Evolutionary conservation across 1,140 invertebrate genomes (phyloP), one percentile per base, ranked within the genome.

Genomic region (Drosophila sechellia): DNA sequence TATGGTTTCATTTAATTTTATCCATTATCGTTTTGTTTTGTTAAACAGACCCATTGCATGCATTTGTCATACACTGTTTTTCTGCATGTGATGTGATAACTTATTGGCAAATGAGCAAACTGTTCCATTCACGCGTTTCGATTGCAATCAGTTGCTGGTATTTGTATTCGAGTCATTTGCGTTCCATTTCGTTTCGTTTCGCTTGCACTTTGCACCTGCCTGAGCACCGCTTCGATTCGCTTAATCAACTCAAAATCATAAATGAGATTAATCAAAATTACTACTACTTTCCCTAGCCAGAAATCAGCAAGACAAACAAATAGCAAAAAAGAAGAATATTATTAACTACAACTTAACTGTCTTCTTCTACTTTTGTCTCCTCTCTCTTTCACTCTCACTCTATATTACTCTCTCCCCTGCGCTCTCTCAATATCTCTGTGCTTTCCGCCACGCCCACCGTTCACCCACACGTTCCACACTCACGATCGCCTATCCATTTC

Each of bases 281-380:
- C 37, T 71, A 37, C 37, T 46, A 70, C 27, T 71, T 56, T 70
- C 53, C 42, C 35, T 71, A 71, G 65, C 65, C 42, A 70, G 15
- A 70, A 50, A 70, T 42, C 65, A 71, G 65, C 50, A 57, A 71
- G 20, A 56, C n/a, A 52, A 75, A 73, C 27, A 25, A 63, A 66
- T 48, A 66, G 72, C 61, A 22, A 63, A 50, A 64, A 64, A 74
- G 15, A 75, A 65, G 22, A 75, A 45, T 20, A 50, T 65, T 52
- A 87, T 81, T 78, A 78, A 86, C 64, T 72, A 72, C 55, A 86
- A 86, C 75, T 81, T 25, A 64, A 80, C 60, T 77, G 34, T 77
- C 50, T 76, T 86, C 79, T 86, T 87, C 75, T 89, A 73, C 75
- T 87, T 71, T 87, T 87, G 84, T 89, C 83, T 89, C 84, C 76